Evolutionary conservation across 1,140 invertebrate species (phyloP).

Genomic region (Anoplolepis gracilipes): DNA sequence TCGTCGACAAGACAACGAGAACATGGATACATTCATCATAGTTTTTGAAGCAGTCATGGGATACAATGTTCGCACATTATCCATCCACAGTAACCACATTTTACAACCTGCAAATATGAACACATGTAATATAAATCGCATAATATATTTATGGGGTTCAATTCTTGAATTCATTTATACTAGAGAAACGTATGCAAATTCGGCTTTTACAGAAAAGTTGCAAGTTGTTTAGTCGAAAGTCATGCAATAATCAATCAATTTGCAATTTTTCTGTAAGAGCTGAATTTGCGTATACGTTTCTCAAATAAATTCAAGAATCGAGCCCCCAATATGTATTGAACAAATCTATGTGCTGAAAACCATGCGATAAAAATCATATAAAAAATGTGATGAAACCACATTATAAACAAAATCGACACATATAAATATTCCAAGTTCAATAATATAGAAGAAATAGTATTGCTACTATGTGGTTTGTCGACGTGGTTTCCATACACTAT

Average conservation of each 20-base stretch:
- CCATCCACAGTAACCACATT: conserved; percentile 19
- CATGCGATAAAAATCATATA: not conserved
- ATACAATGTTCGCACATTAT: not conserved
- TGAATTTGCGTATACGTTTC: too few species aligned
- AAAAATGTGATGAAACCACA: not conserved
- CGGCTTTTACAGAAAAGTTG: too few species aligned
- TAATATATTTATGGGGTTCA: not conserved
- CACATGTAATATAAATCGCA: conserved; percentile 6
- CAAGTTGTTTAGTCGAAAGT: too few species aligned
- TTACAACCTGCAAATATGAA: not conserved
- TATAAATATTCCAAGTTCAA: not conserved
- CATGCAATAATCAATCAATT: too few species aligned
- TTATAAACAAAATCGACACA: not conserved
- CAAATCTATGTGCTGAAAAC: not conserved
- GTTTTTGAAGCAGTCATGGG: not conserved
- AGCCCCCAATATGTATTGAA: not conserved
- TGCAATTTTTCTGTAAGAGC: too few species aligned
- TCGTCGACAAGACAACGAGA: conserved; percentile 4
- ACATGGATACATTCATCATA: conserved; percentile 4
- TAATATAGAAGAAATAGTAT: conserved; percentile 12
- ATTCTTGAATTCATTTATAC: too few species aligned
- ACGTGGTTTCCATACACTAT: not conserved
- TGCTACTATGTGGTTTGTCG: not conserved
- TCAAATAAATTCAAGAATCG: too few species aligned
- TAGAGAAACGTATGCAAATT: too few species aligned